phyloP scores from a whole-genome alignment of 2,888 invertebrate species.

The Lasioglossum vierecki region DNA sequence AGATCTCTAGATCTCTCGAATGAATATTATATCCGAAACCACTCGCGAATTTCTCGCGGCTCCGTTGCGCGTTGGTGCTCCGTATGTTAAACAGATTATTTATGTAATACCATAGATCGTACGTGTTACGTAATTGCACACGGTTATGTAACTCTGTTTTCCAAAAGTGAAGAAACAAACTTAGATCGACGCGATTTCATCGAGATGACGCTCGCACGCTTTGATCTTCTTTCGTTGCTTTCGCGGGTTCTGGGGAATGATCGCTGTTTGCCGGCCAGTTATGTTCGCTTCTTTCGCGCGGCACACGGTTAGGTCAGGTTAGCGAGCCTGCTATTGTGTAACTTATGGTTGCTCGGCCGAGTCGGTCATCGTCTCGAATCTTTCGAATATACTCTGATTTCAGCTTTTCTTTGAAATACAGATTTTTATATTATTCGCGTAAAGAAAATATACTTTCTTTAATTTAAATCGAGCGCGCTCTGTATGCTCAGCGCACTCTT shows the following conservation, averaged over 20 bases:
- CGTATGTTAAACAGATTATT: constrained; percentile 42
- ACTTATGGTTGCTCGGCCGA: background rate
- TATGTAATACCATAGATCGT: constrained; percentile 52
- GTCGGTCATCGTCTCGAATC: background rate
- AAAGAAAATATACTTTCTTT: too few species aligned
- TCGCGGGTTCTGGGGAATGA: constrained; percentile 27
- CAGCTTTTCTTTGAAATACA: too few species aligned
- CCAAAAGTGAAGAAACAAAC: constrained; percentile 62
- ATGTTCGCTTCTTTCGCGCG: background rate
- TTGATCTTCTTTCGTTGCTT: constrained; percentile 41
- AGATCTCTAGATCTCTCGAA: background rate
- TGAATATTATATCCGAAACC: constrained; percentile 2
- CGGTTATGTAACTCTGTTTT: constrained; percentile 46
- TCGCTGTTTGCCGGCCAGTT: constrained; percentile 2
- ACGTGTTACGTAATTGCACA: constrained; percentile 36
- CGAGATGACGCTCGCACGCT: constrained; percentile 39
- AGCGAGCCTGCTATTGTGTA: background rate
- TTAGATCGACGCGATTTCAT: constrained; percentile 53
- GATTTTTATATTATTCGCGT: too few species aligned
- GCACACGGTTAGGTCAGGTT: background rate
- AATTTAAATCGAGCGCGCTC: too few species aligned
- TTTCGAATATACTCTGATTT: background rate
- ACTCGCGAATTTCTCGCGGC: constrained; percentile 1
- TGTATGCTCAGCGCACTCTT: too few species aligned
- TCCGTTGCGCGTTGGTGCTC: background rate